Base-by-base conservation (phyloP, 2,888 invertebrate genomes). In the Drosophila mercatorum region DNA sequence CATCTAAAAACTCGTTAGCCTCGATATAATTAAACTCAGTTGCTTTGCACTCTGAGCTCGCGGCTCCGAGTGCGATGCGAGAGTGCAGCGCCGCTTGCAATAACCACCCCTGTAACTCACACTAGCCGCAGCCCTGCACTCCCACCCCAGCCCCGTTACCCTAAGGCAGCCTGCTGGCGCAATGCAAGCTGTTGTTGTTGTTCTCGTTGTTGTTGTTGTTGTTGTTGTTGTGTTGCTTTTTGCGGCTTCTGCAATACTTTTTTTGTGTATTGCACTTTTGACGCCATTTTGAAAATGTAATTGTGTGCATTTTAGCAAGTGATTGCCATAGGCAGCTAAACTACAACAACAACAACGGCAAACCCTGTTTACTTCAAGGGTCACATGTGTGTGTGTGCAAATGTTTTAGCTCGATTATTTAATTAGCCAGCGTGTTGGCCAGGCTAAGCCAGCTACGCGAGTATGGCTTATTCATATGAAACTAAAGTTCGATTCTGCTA, bases 271-370 rank as follows among this genome's bases (percentile, higher is more conserved):
- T 78, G 80, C 81, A 81, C 75, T 85, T 88, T 80, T 85, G 85
- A 81, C 91, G 91, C 91, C 91, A 91, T 91, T 91, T 91, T 91
- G 86, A 76, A 90, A 90, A 81, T 81, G 78, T 80, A 83, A 85
- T 90, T 85, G 89, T 78, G 80, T 83, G 83, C 78, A 87, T 64
- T 80, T 75, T 69, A 72, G 75, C 76, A 79, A 75, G 75, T 77
- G 71, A 72, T 73, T 77, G 80, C 77, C 65, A 34, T 51, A 51
- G 69, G 52, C 55, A 63, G 56, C 53, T 40, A 59, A 68, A 47
- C 52, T 55, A 36, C 34, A 55, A 65, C 43, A 55, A 26, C 28
- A 55, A 44, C n/a, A 60, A 68, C 26, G 22, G 2, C 22, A 51
- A 47, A 47, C 47, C n/a, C 49, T 49, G 49, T 22, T 43, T 38